Evolutionary conservation across 2,113 vertebrate species (phyloP).

Genomic region (Oceanodroma tethys): DNA sequence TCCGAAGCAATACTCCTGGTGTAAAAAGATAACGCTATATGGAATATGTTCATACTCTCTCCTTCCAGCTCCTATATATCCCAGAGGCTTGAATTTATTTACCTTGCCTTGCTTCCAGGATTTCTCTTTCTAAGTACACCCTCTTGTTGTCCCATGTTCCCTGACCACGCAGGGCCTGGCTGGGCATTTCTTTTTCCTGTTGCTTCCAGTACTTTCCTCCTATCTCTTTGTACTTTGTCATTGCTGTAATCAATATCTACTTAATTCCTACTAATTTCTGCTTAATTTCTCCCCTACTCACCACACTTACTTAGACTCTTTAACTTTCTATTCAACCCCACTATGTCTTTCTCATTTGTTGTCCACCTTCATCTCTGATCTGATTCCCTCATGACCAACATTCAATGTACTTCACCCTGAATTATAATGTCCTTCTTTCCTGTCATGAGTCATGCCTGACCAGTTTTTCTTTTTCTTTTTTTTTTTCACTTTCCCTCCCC

Average conservation of each 20-base stretch:
- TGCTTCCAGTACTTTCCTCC: not conserved
- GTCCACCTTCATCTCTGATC: not conserved
- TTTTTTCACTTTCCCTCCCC: fast-evolving
- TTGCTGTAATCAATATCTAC: not conserved
- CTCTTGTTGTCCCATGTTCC: not conserved
- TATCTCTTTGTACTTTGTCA: not conserved
- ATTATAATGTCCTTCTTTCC: not conserved
- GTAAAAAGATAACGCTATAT: not conserved
- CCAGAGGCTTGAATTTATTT: not conserved
- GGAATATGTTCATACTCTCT: not conserved
- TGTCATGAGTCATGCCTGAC: not conserved
- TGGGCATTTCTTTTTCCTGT: not conserved
- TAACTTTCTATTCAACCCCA: not conserved
- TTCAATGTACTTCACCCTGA: not conserved
- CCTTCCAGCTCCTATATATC: not conserved
- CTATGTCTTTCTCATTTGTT: not conserved
- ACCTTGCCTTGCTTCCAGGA: not conserved
- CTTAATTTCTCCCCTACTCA: not conserved
- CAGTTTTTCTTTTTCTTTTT: not conserved
- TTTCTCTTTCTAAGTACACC: not conserved
- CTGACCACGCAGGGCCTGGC: not conserved
- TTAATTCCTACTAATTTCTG: not conserved
- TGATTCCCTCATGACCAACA: not conserved
- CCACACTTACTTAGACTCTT: not conserved
- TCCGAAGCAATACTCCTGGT: not conserved